Evolutionary conservation across 2,888 invertebrate species (phyloP).

Genomic region (Keiferia lycopersicella): DNA sequence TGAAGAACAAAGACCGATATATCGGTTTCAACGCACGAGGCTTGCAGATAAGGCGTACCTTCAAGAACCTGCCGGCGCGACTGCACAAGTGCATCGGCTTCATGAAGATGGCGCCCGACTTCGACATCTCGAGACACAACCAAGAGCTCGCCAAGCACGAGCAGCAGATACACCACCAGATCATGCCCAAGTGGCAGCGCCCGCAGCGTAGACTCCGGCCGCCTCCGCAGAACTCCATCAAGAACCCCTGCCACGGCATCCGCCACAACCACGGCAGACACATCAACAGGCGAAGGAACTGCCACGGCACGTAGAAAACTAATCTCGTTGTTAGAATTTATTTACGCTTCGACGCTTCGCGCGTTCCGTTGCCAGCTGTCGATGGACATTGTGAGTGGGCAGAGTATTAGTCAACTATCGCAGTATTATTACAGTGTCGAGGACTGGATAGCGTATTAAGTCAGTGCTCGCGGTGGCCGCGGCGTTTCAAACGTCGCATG

Average conservation of each 20-base stretch:
- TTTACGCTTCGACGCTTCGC: slow-evolving; percentile 78
- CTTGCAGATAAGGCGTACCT: slow-evolving; percentile 75
- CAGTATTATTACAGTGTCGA: slow-evolving; percentile 81
- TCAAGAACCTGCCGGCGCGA: slow-evolving; percentile 63
- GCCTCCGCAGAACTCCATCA: slow-evolving; percentile 65
- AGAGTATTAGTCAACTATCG: slow-evolving; percentile 81
- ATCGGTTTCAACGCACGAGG: slow-evolving; percentile 84
- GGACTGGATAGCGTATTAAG: slow-evolving; percentile 76
- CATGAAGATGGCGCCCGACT: slow-evolving; percentile 83
- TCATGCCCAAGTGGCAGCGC: slow-evolving; percentile 62
- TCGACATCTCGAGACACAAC: slow-evolving; percentile 84
- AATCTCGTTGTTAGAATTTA: slow-evolving; percentile 60
- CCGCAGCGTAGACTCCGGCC: slow-evolving; percentile 71
- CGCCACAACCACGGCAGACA: slow-evolving; percentile 74
- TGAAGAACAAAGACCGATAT: slow-evolving; percentile 81
- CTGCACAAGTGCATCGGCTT: slow-evolving; percentile 83
- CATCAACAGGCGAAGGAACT: slow-evolving; percentile 68
- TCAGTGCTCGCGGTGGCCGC: slow-evolving; percentile 72
- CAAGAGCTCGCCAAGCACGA: slow-evolving; percentile 61
- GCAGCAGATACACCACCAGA: slow-evolving; percentile 32
- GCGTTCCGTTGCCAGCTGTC: slow-evolving; percentile 79
- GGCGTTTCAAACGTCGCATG: slow-evolving; percentile 70
- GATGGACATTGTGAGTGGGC: slow-evolving; percentile 78
- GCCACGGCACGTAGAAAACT: slow-evolving; percentile 71
- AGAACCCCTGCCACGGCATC: slow-evolving; percentile 66